Conservation (phyloP, 2,888 invertebrate species). For the Nomada ferruginata region DNA sequence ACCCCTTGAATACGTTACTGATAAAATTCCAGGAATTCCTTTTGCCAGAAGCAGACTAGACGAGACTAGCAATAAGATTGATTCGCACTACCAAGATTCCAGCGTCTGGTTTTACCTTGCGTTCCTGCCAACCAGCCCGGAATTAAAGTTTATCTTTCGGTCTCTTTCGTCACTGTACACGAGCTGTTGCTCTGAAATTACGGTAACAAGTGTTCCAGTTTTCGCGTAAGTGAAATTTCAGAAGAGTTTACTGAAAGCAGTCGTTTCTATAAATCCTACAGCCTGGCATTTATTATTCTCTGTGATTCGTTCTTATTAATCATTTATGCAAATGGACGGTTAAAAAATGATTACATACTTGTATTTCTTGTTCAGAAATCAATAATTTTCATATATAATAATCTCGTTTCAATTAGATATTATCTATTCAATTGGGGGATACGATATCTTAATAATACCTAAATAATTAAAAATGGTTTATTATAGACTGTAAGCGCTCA, state of each 20-base stretch:
- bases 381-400: too few relatives aligned
- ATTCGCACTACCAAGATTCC: slow-evolving; percentile 48
- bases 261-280: too few relatives aligned
- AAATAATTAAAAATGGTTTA: too few relatives aligned
- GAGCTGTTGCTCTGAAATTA: slow-evolving; percentile 9
- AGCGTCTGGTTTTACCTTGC: slow-evolving; percentile 42
- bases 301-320: too few relatives aligned
- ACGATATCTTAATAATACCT: too few relatives aligned
- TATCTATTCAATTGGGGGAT: too few relatives aligned
- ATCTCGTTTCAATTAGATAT: too few relatives aligned
- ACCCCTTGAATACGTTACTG: slow-evolving; percentile 32
- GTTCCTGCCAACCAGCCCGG: slow-evolving; percentile 28
- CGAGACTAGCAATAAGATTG: slow-evolving; percentile 53
- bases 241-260: not conserved
- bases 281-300: too few relatives aligned
- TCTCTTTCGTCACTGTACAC: not conserved
- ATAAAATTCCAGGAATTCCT: slow-evolving; percentile 50
- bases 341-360: too few relatives aligned
- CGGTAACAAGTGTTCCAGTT: slow-evolving; percentile 3
- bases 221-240: not conserved
- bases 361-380: too few relatives aligned
- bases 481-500: too few relatives aligned
- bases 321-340: too few relatives aligned
- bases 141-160: slow-evolving; percentile 33
- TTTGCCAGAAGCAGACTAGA: slow-evolving; percentile 40